Conservation (phyloP, 2,797 vertebrate genomes). For the Gobio occitaniae region DNA sequence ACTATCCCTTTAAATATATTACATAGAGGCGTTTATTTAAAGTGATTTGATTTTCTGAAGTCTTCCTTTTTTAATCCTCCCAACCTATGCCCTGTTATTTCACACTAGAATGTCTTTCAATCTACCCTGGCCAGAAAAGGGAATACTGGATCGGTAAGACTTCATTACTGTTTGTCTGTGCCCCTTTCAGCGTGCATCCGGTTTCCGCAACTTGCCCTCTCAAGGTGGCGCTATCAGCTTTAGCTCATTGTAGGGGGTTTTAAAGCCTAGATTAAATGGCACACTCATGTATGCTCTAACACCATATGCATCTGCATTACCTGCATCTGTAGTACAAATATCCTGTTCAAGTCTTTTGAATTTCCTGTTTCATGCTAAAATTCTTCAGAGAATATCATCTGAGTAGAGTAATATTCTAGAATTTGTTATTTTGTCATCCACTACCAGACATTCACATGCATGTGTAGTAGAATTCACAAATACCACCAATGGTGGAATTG, state of each 20-base stretch:
- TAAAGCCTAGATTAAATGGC: slow-evolving; percentile 1
- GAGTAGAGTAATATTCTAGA: slow-evolving; percentile 5
- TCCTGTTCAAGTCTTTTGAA: slow-evolving; percentile 17
- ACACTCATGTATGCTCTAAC: slow-evolving; percentile 70
- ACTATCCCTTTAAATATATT: not conserved
- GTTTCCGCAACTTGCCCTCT: slow-evolving; percentile 10
- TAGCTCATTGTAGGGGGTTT: slow-evolving; percentile 19
- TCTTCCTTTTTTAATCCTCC: slow-evolving; percentile 70
- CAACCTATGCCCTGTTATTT: slow-evolving; percentile 84
- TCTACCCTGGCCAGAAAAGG: slow-evolving; percentile 98
- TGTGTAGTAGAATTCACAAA: slow-evolving; percentile 8
- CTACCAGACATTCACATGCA: slow-evolving; percentile 25
- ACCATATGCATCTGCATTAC: slow-evolving; percentile 34
- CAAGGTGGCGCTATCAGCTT: slow-evolving; percentile 46
- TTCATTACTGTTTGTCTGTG: slow-evolving; percentile 59
- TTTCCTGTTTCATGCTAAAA: not conserved
- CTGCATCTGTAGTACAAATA: slow-evolving; percentile 56
- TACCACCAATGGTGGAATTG: slow-evolving; percentile 10
- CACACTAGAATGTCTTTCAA: slow-evolving; percentile 97
- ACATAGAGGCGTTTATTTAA: not conserved
- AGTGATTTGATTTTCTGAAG: not conserved
- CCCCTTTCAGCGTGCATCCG: slow-evolving; percentile 71
- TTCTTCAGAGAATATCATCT: not conserved
- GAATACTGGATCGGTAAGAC: slow-evolving; percentile 95
- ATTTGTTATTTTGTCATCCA: not conserved